Conservation (phyloP, 1,140 invertebrate species). For the Bombus vancouverensis region DNA sequence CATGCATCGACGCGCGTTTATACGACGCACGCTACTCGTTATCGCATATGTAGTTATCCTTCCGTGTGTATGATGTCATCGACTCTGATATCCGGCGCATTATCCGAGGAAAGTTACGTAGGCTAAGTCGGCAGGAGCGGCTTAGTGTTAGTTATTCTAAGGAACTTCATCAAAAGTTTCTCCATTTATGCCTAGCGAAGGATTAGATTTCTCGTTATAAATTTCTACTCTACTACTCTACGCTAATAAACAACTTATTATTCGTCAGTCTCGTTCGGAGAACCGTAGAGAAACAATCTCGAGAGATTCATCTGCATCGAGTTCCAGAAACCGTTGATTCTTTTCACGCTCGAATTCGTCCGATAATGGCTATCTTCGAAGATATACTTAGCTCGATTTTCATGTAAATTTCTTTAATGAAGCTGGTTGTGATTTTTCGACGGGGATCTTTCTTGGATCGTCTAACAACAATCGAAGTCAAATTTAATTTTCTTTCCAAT, state of each 20-base stretch:
- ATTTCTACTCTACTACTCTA: background rate
- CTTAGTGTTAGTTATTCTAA: conserved; percentile 46
- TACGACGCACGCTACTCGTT: background rate
- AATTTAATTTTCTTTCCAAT: background rate
- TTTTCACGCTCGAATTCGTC: background rate
- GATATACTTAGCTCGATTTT: background rate
- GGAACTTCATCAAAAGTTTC: conserved; percentile 53
- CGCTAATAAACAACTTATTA: conserved; percentile 31
- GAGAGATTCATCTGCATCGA: background rate
- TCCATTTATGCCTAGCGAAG: conserved; percentile 27
- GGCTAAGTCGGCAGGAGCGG: conserved; percentile 2
- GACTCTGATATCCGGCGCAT: conserved; percentile 8
- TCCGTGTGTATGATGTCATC: background rate
- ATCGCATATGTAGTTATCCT: conserved; percentile 22
- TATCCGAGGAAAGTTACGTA: conserved; percentile 24
- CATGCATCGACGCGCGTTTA: background rate
- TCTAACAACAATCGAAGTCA: background rate
- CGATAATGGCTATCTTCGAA: background rate
- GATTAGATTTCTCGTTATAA: conserved; percentile 52
- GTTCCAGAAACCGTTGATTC: background rate
- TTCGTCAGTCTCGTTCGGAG: background rate
- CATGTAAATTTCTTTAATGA: background rate
- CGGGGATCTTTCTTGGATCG: background rate
- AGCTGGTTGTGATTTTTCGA: background rate
- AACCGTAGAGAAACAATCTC: background rate